Percentiles rank a stretch among this genome's conserved stretches.
Evolutionary conservation across 2,797 vertebrate species (phyloP).

Genomic region (Apodemus agrarius): DNA sequence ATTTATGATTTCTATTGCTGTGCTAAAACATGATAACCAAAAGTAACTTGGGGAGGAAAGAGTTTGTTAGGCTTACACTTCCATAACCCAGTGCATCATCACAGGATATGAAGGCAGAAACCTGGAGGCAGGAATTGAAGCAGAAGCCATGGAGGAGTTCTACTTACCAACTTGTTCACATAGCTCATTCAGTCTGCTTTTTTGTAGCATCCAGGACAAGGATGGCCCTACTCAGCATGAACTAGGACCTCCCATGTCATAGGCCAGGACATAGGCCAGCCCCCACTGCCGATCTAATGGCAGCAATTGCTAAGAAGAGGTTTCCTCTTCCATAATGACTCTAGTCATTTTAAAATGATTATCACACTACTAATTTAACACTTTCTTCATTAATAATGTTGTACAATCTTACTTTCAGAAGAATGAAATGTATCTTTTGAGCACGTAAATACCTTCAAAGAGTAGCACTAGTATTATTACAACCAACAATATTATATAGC

Average conservation of each 20-base stretch:
- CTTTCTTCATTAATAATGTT: neutral
- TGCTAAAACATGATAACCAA: neutral
- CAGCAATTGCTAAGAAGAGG: neutral
- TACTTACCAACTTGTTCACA: neutral
- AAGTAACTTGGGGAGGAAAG: neutral
- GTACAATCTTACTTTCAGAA: conserved; percentile 30
- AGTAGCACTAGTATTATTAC: neutral
- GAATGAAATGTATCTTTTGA: conserved; percentile 2
- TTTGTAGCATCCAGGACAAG: neutral
- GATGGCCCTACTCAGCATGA: neutral
- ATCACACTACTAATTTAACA: neutral
- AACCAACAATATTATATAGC: neutral
- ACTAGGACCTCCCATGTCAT: neutral
- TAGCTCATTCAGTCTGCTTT: neutral
- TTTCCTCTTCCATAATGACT: neutral
- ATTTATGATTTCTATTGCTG: neutral
- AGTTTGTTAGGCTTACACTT: neutral
- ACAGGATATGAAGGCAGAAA: neutral
- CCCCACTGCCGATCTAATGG: neutral
- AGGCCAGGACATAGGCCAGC: no score
- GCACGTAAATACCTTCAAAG: conserved; percentile 29
- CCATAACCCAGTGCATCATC: neutral
- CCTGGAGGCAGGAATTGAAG: neutral
- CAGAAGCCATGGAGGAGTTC: neutral
- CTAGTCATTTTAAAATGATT: neutral